phyloP scores from a whole-genome alignment of 1,140 invertebrate genomes.

The Laupala kohalensis region DNA sequence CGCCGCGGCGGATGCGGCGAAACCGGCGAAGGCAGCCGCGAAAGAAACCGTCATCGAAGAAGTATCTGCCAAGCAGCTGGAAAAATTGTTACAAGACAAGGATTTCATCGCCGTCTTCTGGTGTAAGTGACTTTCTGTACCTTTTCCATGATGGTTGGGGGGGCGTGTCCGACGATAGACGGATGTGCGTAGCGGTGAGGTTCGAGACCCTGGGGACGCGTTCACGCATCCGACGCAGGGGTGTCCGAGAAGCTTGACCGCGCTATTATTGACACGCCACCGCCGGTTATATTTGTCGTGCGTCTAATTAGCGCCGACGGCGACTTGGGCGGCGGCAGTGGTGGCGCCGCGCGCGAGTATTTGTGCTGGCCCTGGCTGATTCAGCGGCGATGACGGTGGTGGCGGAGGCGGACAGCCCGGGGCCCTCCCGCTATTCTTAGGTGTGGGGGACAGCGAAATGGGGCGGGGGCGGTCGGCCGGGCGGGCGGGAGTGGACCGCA shows the following conservation, averaged over 20 bases:
- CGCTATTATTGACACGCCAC: background rate
- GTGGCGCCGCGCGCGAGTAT: background rate
- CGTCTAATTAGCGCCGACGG: background rate
- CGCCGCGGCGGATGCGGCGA: conserved; percentile 17
- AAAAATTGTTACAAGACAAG: conserved; percentile 72
- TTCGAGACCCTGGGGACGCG: background rate
- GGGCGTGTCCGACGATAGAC: no score
- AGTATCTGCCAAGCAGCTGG: conserved; percentile 75
- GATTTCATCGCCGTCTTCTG: conserved; percentile 89
- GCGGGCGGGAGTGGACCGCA: no score
- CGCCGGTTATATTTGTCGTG: background rate
- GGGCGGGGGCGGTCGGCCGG: no score
- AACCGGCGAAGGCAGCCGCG: conserved; percentile 15
- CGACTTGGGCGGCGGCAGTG: background rate
- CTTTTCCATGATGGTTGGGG: no score
- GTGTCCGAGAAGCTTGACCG: background rate
- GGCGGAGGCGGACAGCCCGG: no score
- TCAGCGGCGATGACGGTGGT: background rate
- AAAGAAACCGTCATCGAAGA: conserved; percentile 75
- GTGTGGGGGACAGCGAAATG: background rate
- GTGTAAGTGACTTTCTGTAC: conserved; percentile 69
- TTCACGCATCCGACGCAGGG: background rate
- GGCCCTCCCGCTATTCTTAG: background rate
- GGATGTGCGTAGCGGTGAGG: no score
- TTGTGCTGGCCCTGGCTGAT: background rate